A percentile compares a stretch with the other conserved stretches of the same genome.
Conservation (phyloP, 2,797 vertebrate species). For the Salarias fasciatus region DNA sequence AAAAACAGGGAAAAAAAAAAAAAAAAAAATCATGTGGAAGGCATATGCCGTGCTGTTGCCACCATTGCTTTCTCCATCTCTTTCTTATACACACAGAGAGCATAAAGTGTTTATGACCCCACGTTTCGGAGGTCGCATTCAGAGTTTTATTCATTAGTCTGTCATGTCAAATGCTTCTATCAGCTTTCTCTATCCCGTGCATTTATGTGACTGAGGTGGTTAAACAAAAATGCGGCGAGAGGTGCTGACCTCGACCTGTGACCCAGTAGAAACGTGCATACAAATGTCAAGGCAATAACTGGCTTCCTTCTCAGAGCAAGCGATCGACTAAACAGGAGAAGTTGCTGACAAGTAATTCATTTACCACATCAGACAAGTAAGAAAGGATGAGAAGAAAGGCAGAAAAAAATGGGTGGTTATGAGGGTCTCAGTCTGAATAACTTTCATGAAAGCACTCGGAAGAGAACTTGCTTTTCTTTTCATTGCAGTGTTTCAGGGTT, state of each 20-base stretch:
- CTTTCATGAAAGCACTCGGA: conserved; percentile 34
- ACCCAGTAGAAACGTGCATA: conserved; percentile 67
- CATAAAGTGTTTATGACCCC: conserved; percentile 77
- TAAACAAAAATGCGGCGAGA: conserved; percentile 75
- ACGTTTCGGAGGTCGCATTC: conserved; percentile 65
- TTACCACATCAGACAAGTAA: conserved; percentile 37
- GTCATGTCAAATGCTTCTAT: conserved; percentile 75
- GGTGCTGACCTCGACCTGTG: conserved; percentile 73
- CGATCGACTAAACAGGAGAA: conserved; percentile 57
- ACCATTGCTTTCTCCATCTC: conserved; percentile 35
- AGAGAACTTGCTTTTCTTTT: too few species aligned
- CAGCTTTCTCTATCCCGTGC: conserved; percentile 64
- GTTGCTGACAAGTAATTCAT: conserved; percentile 64
- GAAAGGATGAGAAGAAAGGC: conserved; percentile 11
- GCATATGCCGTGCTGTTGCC: conserved; percentile 38
- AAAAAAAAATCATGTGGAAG: conserved; percentile 53
- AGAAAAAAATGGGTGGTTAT: conserved; percentile 31
- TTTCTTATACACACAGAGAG: conserved; percentile 46
- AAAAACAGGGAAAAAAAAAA: conserved; percentile 26
- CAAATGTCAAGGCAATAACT: conserved; percentile 79
- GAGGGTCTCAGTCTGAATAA: conserved; percentile 24
- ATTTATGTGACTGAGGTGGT: conserved; percentile 73
- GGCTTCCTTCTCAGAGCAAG: conserved; percentile 71
- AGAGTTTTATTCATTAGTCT: conserved; percentile 72
- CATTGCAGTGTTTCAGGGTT: too few species aligned